Evolutionary conservation across 1,140 invertebrate species (phyloP), one percentile per base, ranked within the genome.

Genomic region (Heliconius himera): DNA sequence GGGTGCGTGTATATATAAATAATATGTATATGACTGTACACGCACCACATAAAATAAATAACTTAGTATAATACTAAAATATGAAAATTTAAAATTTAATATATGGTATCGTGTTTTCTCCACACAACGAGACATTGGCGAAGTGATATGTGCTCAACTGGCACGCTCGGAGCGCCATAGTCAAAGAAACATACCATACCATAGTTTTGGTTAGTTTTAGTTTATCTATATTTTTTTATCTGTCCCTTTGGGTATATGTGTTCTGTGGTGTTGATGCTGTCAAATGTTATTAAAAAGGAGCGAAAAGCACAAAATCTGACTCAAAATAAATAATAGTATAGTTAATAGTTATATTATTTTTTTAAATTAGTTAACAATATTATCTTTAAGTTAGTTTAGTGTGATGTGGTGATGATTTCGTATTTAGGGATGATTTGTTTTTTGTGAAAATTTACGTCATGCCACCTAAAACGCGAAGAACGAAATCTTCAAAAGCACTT

Each of bases 391-490:
- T 72, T 38, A 8, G 3, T 36, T 5, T 3, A 51, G 49, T 38
- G 11, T 38, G n/a, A 72, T 3, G 9, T 41, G 9, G 8, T 36
- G 33, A 20, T 20, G 36, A n/a, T 72, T 36, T 72, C 8, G 20
- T 38, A 9, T 72, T 36, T 72, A 16, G 41, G 20, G 8, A 38
- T 72, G 70, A 38, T 26, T 74, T 74, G 51, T 51, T 73, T n/a
- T 72, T 51, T 74, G 38, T 51, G n/a, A 22, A 49, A 74, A 74
- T 49, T 46, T 73, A 84, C 86, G 81, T 90, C 86, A 93, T 93
- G 91, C 89, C 91, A 81, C 88, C 90, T 26, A 88, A 87, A 86
- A 90, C 85, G 77, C 88, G 89, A 83, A 72, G 83, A 46, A 81
- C 76, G 49, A 90, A 86, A 85, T 80, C 84, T 74, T 71, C 74